Conservation (phyloP, 2,113 vertebrate species). For the Girardinichthys multiradiatus region DNA sequence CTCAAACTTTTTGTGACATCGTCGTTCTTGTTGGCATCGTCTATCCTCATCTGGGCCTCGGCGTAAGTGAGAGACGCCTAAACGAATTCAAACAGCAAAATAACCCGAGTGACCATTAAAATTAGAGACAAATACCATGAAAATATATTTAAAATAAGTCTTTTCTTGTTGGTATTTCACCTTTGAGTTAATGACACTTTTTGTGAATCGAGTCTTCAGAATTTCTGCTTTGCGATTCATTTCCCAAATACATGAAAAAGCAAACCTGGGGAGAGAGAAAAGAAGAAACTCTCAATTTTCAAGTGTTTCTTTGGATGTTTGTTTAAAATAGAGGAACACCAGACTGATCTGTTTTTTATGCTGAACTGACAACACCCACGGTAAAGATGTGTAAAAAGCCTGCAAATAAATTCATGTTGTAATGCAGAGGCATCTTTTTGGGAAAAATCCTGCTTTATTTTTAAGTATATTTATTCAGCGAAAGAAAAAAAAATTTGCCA, state of each 20-base stretch:
- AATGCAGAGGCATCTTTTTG: too few species aligned
- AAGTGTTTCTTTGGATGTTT: too few species aligned
- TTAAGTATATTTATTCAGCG: too few species aligned
- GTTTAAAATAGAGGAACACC: too few species aligned
- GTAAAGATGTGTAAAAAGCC: too few species aligned
- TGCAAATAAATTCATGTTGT: too few species aligned
- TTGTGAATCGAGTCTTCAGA: constrained; percentile 90
- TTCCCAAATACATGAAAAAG: constrained; percentile 99
- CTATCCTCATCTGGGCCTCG: constrained; percentile 97
- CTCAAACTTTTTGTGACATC: constrained; percentile 88
- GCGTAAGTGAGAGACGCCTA: constrained; percentile 97
- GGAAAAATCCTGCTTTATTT: too few species aligned
- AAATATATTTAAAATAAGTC: too few species aligned
- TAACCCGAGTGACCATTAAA: not conserved
- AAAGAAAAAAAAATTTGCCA: too few species aligned
- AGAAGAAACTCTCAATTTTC: not conserved
- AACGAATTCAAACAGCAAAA: constrained; percentile 1
- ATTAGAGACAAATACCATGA: not conserved
- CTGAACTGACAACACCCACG: too few species aligned
- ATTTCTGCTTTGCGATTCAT: constrained; percentile 91
- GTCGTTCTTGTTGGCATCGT: constrained; percentile 89
- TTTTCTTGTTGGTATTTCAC: constrained; percentile 71
- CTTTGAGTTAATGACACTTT: constrained; percentile 97
- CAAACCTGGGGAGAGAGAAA: constrained; percentile 79
- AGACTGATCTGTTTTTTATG: too few species aligned